Evolutionary conservation across 2,888 invertebrate genomes (phyloP).

Genomic region (Pteria penguin): DNA sequence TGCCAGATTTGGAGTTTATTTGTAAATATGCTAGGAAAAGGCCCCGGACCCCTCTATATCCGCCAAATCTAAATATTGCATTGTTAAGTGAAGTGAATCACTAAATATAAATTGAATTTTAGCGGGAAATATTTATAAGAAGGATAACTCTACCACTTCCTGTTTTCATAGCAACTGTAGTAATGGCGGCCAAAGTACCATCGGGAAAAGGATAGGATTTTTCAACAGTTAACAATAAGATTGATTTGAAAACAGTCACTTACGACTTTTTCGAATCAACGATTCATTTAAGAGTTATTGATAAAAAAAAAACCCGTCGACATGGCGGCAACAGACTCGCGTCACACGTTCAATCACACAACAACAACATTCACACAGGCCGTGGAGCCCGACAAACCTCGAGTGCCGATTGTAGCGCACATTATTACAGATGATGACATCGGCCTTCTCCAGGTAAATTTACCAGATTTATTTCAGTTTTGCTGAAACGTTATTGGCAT

Average conservation of each 20-base stretch:
- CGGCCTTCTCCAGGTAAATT: constrained; percentile 72
- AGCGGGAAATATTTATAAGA: too few relatives aligned
- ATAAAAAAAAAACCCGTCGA: neutral
- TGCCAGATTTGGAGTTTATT: too few relatives aligned
- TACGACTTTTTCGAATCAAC: too few relatives aligned
- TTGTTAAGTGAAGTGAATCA: constrained; percentile 1
- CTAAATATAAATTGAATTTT: neutral
- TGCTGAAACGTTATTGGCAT: too few relatives aligned
- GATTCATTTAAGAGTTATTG: too few relatives aligned
- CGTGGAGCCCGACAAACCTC: constrained; percentile 45
- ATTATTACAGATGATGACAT: constrained; percentile 78
- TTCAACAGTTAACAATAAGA: too few relatives aligned
- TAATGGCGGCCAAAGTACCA: constrained; percentile 33
- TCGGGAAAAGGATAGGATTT: constrained; percentile 18
- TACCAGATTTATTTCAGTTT: too few relatives aligned
- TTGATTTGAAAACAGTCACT: too few relatives aligned
- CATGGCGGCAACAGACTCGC: constrained; percentile 36
- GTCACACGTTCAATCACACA: constrained; percentile 9
- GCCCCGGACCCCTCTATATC: too few relatives aligned
- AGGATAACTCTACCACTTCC: constrained; percentile 17
- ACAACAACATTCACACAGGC: constrained; percentile 31
- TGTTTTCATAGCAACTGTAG: constrained; percentile 46
- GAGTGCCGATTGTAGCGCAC: constrained; percentile 75
- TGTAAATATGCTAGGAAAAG: too few relatives aligned
- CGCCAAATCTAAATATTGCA: too few relatives aligned